A percentile compares a stretch with the other conserved stretches of the same genome.
Conservation (phyloP, 2,113 vertebrate genomes). For the Mungos mungo region DNA sequence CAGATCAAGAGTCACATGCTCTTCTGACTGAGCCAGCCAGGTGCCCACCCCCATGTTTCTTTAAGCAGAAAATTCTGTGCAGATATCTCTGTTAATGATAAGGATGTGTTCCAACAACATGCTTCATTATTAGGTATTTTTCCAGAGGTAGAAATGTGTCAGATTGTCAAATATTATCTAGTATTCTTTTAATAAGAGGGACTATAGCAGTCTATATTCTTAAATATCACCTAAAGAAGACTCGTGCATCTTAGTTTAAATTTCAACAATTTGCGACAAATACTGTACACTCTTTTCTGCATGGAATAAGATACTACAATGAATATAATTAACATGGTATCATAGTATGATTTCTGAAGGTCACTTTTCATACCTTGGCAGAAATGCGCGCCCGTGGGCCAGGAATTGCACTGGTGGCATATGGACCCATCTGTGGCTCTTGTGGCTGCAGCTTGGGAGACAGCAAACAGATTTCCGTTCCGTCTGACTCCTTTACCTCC, state of each 20-base stretch:
- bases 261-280: slow-evolving; percentile 46
- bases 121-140: slow-evolving; percentile 22
- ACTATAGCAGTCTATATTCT: neutral
- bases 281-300: neutral
- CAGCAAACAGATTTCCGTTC: slow-evolving; percentile 46
- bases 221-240: slow-evolving; percentile 34
- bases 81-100: neutral
- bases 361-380: slow-evolving; percentile 42
- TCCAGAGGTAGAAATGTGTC: slow-evolving; percentile 33
- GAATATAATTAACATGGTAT: slow-evolving; percentile 13
- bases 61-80: slow-evolving; percentile 10
- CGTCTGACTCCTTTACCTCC: slow-evolving; percentile 52
- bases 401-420: slow-evolving; percentile 42
- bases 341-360: slow-evolving; percentile 37
- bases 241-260: neutral
- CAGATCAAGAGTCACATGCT: neutral
- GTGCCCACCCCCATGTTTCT: neutral
- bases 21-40: neutral
- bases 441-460: slow-evolving; percentile 30
- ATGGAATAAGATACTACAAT: slow-evolving; percentile 27
- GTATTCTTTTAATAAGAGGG: neutral
- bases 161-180: slow-evolving; percentile 34
- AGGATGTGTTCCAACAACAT: neutral
- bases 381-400: neutral
- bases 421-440: slow-evolving; percentile 34